Percentiles rank a stretch among this genome's conserved stretches.
Conservation (phyloP, 2,797 vertebrate species). For the Scarus forsteni region DNA sequence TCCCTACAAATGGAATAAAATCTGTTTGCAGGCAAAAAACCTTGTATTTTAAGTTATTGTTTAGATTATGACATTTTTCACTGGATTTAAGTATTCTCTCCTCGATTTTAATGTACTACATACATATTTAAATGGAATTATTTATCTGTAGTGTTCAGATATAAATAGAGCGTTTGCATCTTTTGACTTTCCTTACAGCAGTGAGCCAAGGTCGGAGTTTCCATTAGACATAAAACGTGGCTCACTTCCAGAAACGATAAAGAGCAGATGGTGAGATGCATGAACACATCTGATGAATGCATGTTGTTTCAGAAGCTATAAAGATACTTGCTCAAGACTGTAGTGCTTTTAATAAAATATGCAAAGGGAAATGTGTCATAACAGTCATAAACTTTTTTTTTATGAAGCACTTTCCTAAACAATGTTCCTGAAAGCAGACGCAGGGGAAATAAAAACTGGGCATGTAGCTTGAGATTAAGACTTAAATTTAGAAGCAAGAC, state of each 20-base stretch:
- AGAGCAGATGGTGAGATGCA: conserved; percentile 44
- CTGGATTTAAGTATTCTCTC: background rate
- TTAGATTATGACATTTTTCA: too few species aligned
- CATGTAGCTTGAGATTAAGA: too few species aligned
- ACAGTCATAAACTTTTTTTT: background rate
- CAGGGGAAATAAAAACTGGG: background rate
- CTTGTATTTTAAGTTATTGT: too few species aligned
- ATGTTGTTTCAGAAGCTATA: conserved; percentile 1
- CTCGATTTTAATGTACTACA: conserved; percentile 4
- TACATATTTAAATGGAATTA: conserved; percentile 3
- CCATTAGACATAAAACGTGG: conserved; percentile 17
- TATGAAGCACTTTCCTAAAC: background rate
- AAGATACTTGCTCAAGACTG: background rate
- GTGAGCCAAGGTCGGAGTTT: conserved; percentile 16
- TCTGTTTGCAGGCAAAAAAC: too few species aligned
- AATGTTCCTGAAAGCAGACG: background rate
- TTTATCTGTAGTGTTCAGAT: conserved; percentile 12
- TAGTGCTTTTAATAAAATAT: conserved; percentile 27
- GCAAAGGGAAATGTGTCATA: background rate
- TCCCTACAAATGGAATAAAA: too few species aligned
- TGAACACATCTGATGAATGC: conserved; percentile 12
- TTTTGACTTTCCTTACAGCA: background rate
- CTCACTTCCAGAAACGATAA: conserved; percentile 31
- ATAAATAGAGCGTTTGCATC: background rate
- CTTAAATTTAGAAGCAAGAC: too few species aligned